Evolutionary conservation across 53 echinoderm and acorn worm species (phyloP).

Genomic region (Henricia sp.): DNA sequence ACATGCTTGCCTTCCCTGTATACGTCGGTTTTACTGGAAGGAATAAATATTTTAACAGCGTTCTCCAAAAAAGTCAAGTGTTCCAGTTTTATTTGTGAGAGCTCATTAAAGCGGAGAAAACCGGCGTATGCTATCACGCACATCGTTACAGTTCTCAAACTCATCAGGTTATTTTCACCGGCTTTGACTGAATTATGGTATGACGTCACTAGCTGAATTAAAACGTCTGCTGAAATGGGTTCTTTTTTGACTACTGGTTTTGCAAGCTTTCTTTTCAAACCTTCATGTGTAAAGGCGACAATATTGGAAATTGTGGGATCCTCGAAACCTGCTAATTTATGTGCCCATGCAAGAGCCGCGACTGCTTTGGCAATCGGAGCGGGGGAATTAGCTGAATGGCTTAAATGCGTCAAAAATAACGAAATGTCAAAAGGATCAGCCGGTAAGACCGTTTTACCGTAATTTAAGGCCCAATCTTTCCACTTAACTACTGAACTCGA

Average conservation of each 20-base stretch:
- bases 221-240: neutral
- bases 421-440: slow-evolving; percentile 39
- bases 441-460: slow-evolving; percentile 1
- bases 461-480: slow-evolving; percentile 22
- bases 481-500: slow-evolving; percentile 19
- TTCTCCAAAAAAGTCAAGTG: neutral
- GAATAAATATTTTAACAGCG: neutral
- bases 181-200: neutral
- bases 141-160: slow-evolving; percentile 11
- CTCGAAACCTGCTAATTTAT: slow-evolving; percentile 6
- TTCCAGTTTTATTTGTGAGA: neutral
- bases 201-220: neutral
- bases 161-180: neutral
- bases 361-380: slow-evolving; percentile 29
- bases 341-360: slow-evolving; percentile 39
- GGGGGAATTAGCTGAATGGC: slow-evolving; percentile 8
- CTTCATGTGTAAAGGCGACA: neutral
- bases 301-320: neutral
- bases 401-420: slow-evolving; percentile 1
- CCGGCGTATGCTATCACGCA: neutral
- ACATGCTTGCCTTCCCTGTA: slow-evolving; percentile 10
- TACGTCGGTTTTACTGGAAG: slow-evolving; percentile 28
- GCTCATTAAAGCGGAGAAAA: slow-evolving; percentile 15
- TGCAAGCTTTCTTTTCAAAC: slow-evolving; percentile 25
- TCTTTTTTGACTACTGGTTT: slow-evolving; percentile 14